These are phyloP conservation scores for Paralichthys olivaceus DNA, from an alignment of 2,113 vertebrate genomes.

Conservation along the genomic window DNA sequence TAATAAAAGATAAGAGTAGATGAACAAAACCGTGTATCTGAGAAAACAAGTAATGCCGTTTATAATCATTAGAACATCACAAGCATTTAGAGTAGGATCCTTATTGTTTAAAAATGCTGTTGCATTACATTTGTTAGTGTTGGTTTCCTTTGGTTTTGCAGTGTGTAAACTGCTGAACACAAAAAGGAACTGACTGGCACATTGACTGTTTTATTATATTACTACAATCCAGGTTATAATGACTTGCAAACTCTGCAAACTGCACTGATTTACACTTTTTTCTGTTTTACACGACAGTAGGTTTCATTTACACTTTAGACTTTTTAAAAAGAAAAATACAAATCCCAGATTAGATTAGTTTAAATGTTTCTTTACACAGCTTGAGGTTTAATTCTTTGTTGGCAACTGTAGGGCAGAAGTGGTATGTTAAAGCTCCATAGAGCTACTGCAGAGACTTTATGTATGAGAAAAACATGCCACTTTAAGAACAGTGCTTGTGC, in stretches of 20 bases:
- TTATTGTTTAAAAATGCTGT: slow-evolving; percentile 20
- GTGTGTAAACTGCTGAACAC: slow-evolving; percentile 31
- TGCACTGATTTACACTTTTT: slow-evolving; percentile 73
- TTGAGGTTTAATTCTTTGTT: slow-evolving; percentile 24
- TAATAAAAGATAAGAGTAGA: slow-evolving; percentile 57
- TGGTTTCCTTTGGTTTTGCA: slow-evolving; percentile 23
- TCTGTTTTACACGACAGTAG: slow-evolving; percentile 42
- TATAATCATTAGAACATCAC: slow-evolving; percentile 27
- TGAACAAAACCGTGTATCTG: slow-evolving; percentile 28
- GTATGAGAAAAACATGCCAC: not conserved
- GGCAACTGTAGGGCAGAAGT: not conserved
- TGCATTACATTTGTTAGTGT: not conserved
- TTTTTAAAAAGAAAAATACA: slow-evolving; percentile 12
- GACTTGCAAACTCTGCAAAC: slow-evolving; percentile 59
- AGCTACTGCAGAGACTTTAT: not conserved
- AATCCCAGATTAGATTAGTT: slow-evolving; percentile 26
- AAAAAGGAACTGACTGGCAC: slow-evolving; percentile 46
- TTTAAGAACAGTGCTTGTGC: slow-evolving; percentile 13
- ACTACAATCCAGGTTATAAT: slow-evolving; percentile 51
- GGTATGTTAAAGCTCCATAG: not conserved
- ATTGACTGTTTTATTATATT: slow-evolving; percentile 53
- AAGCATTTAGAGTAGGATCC: slow-evolving; percentile 24
- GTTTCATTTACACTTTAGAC: slow-evolving; percentile 20
- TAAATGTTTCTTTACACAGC: slow-evolving; percentile 55
- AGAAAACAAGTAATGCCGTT: slow-evolving; percentile 26